Evolutionary conservation across 2,797 vertebrate genomes (phyloP).

Genomic region (Zalophus californianus): DNA sequence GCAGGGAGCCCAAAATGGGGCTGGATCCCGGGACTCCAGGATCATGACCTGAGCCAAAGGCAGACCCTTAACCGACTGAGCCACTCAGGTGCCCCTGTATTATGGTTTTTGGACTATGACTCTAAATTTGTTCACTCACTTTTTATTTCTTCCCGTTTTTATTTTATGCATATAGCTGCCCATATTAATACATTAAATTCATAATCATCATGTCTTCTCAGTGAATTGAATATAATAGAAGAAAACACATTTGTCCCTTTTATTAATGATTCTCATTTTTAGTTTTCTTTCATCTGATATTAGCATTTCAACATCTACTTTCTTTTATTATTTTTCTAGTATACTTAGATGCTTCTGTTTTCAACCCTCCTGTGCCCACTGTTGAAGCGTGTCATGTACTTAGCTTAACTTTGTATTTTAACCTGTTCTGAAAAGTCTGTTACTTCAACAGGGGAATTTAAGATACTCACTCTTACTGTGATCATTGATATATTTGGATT

Average conservation of each 20-base stretch:
- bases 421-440: background rate
- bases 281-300: slow-evolving; percentile 14
- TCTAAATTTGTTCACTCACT: background rate
- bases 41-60: background rate
- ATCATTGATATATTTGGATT: background rate
- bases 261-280: slow-evolving; percentile 26
- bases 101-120: background rate
- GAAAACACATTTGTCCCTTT: background rate
- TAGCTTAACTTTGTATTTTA: background rate
- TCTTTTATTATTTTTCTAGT: background rate
- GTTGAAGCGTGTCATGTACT: background rate
- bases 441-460: background rate
- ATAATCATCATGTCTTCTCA: background rate
- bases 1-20: background rate
- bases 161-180: background rate
- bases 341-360: background rate
- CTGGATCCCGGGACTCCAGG: background rate
- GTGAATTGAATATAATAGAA: background rate
- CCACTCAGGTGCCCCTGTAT: background rate
- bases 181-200: background rate
- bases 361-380: background rate
- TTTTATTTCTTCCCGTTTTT: slow-evolving; percentile 28
- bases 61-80: background rate
- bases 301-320: background rate
- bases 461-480: background rate